Conservation (phyloP, 2,888 invertebrate genomes). For the Drosophila anomelani region DNA sequence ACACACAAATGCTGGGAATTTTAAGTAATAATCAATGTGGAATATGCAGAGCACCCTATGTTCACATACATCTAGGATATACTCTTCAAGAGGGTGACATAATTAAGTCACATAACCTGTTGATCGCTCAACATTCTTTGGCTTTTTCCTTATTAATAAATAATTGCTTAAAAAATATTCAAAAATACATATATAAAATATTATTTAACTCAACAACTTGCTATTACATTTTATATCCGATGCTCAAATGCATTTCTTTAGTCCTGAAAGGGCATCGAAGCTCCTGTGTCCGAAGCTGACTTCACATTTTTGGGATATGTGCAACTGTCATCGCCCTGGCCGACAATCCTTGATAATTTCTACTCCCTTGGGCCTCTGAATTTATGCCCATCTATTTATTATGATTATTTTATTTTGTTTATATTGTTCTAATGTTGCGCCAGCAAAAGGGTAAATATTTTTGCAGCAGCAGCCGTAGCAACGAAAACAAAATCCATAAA, state of each 20-base stretch:
- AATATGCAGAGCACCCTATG: constrained; percentile 28
- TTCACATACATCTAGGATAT: background rate
- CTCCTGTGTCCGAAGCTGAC: background rate
- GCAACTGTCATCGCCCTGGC: constrained; percentile 37
- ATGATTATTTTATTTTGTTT: constrained; percentile 70
- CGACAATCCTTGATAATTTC: constrained; percentile 46
- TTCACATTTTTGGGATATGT: constrained; percentile 4
- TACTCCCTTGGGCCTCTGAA: constrained; percentile 31
- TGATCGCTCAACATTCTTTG: background rate
- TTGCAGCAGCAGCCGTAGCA: constrained; percentile 49
- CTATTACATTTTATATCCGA: background rate
- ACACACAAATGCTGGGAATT: constrained; percentile 23
- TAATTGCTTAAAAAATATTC: background rate
- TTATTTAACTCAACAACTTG: too few relatives aligned
- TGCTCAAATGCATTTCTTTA: background rate
- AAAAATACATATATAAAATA: background rate
- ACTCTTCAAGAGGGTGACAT: background rate
- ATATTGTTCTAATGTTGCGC: constrained; percentile 69
- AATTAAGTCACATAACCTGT: background rate
- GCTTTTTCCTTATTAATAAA: background rate
- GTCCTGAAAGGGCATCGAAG: background rate
- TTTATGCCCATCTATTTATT: constrained; percentile 64
- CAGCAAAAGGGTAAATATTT: constrained; percentile 65
- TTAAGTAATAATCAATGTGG: constrained; percentile 66
- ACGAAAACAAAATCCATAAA: constrained; percentile 55